Percentiles rank a stretch among this genome's conserved stretches.
Conservation (phyloP, 2,113 vertebrate species). For the Malurus alboscapulatus region DNA sequence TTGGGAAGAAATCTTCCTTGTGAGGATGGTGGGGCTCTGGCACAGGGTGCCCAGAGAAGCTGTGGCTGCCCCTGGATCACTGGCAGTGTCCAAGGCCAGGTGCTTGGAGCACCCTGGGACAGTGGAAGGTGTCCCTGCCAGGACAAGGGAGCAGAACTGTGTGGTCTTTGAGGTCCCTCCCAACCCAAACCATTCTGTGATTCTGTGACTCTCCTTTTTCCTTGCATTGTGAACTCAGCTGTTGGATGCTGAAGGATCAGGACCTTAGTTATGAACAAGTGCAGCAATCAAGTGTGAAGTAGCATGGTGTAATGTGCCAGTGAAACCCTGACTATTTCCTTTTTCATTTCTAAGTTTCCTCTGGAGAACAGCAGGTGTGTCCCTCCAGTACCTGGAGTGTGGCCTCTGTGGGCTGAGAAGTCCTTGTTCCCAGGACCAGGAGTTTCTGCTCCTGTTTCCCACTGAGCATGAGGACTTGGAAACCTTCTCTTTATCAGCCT, state of each 20-base stretch:
- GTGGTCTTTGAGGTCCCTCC: neutral
- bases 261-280: neutral
- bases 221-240: neutral
- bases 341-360: neutral
- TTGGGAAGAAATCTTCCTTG: neutral
- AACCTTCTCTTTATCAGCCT: neutral
- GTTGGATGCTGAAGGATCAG: neutral
- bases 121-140: neutral
- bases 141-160: neutral
- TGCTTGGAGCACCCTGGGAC: accelerated
- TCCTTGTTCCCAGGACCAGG: neutral
- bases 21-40: neutral
- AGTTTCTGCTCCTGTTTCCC: neutral
- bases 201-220: neutral
- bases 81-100: neutral
- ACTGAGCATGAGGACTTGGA: neutral
- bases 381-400: neutral
- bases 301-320: neutral
- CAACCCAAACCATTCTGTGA: neutral
- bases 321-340: neutral
- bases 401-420: neutral
- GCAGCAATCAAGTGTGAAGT: neutral
- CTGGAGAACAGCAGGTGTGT: neutral
- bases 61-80: neutral
- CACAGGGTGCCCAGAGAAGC: neutral